Evolutionary conservation across 2,113 vertebrate genomes (phyloP).

Genomic region (Meleagris gallopavo): DNA sequence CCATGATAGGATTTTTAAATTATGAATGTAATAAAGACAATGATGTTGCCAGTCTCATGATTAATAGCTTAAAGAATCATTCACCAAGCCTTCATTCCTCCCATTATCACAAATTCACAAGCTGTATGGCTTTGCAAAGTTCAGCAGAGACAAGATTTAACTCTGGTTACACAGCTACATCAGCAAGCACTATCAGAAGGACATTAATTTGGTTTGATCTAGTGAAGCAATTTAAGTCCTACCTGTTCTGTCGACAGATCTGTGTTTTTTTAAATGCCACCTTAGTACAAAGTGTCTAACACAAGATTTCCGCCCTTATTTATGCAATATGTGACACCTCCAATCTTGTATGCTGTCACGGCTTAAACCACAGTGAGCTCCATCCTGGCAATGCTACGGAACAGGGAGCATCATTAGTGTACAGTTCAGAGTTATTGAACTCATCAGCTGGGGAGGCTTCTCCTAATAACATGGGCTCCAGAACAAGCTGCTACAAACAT

Average conservation of each 20-base stretch:
- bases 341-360: slow-evolving; percentile 27
- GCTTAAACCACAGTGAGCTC: slow-evolving; percentile 33
- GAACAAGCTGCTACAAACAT: slow-evolving; percentile 36
- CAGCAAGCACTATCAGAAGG: background rate
- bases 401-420: background rate
- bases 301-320: slow-evolving; percentile 8
- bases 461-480: background rate
- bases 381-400: background rate
- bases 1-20: slow-evolving; percentile 68
- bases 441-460: slow-evolving; percentile 45
- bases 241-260: slow-evolving; percentile 47
- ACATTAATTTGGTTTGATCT: slow-evolving; percentile 2
- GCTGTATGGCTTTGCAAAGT: slow-evolving; percentile 31
- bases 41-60: slow-evolving; percentile 63
- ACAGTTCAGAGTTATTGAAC: slow-evolving; percentile 14
- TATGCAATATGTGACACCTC: slow-evolving; percentile 14
- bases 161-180: slow-evolving; percentile 19
- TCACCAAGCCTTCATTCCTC: slow-evolving; percentile 44
- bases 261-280: slow-evolving; percentile 43
- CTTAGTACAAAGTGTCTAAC: background rate
- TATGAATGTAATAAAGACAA: slow-evolving; percentile 75
- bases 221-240: slow-evolving; percentile 30
- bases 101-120: slow-evolving; percentile 61
- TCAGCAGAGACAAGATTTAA: slow-evolving; percentile 49
- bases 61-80: slow-evolving; percentile 64